Base-by-base conservation (phyloP, 2,888 invertebrate genomes). In the Rhagonycha fulva region DNA sequence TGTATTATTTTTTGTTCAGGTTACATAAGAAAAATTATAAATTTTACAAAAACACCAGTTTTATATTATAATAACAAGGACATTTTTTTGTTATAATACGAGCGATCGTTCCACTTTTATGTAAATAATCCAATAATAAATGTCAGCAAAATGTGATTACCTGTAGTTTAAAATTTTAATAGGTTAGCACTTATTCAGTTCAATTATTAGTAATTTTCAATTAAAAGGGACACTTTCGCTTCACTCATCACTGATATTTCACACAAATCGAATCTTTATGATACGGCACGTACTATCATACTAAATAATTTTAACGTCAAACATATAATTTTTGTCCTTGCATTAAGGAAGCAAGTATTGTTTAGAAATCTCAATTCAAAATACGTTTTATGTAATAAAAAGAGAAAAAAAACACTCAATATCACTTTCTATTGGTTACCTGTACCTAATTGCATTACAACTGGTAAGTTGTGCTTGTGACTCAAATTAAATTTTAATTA, bases 241-340 rank as follows among this genome's bases (percentile, higher is more conserved):
- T 32, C 12, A 32, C 12, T 32, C 7, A 7, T 24, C 23, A 24
- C 19, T 19, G 4, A 23, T n/a, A 63, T 68, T 28, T 68, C n/a
- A 71, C 71, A 62, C 63, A 7, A 66, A 66, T 24, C 26, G 12
- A 24, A 24, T 66, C 63, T 66, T 24, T 24, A 66, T 66, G n/a
- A 14, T 62, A 68, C 24, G 47, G 62, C 68, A 71, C 72, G 69
- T 70, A 75, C 69, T 71, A 75, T 74, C 73, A 71, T 73, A 80
- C 80, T 81, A 78, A 78, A 76, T 80, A 81, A 80, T 76, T 81
- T 80, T 76, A 71, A 81, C 79, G 78, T 76, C 76, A 80, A 80
- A 80, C 75, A 70, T 71, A 77, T 76, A 72, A 76, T 80, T 80
- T 79, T 79, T 76, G 80, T 81, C 81, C 81, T 81, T 80, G 80